Evolutionary conservation across 2,113 vertebrate genomes (phyloP).

Genomic region (Tetrao urogallus): DNA sequence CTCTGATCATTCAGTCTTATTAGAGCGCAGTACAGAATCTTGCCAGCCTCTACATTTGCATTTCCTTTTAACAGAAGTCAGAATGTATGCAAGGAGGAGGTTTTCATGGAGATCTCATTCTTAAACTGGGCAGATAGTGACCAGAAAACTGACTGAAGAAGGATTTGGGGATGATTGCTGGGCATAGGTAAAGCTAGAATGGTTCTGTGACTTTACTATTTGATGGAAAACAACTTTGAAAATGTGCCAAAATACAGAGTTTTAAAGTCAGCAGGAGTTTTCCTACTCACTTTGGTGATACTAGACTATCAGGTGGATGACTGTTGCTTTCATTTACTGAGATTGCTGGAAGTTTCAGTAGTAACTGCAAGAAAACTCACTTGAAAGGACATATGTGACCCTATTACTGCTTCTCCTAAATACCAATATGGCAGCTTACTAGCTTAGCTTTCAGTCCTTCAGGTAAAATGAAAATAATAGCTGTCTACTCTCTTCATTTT

Average conservation of each 20-base stretch:
- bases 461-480: not conserved
- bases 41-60: not conserved
- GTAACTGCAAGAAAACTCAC: not conserved
- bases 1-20: not conserved
- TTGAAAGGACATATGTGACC: constrained; percentile 12
- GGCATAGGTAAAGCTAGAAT: not conserved
- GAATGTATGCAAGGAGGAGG: not conserved
- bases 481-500: not conserved
- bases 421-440: not conserved
- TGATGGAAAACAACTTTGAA: not conserved
- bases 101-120: not conserved
- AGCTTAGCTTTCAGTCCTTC: not conserved
- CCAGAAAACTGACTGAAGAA: not conserved
- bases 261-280: not conserved
- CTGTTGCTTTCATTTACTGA: not conserved
- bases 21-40: not conserved
- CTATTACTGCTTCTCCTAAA: not conserved
- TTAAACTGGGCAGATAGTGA: rapidly evolving
- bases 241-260: not conserved
- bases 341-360: not conserved
- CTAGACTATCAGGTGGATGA: not conserved
- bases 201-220: not conserved
- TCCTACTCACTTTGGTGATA: not conserved
- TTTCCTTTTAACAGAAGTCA: not conserved
- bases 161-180: not conserved